phyloP scores from a whole-genome alignment of 2,113 vertebrate species.

The Erpornis zantholeuca region DNA sequence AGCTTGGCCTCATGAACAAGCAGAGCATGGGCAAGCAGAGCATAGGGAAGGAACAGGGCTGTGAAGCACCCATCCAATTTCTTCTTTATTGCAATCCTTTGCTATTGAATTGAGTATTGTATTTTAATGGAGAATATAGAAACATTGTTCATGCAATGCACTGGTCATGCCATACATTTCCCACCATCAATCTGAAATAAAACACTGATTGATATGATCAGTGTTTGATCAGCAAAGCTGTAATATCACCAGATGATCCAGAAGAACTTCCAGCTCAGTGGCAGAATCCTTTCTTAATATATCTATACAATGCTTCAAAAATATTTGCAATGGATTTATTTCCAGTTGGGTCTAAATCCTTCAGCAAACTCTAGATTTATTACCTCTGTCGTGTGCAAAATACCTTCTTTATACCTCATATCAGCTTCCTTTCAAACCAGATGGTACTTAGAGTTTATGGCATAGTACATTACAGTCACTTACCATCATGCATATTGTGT shows the following conservation, averaged over 20 bases:
- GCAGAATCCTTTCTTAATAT: neutral
- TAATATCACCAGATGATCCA: neutral
- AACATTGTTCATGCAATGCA: neutral
- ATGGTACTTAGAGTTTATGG: constrained; percentile 45
- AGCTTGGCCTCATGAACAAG: neutral
- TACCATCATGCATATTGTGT: neutral
- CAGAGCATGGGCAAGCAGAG: neutral
- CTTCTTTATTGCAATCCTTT: neutral
- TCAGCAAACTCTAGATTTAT: constrained; percentile 42
- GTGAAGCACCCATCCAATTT: neutral
- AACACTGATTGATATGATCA: neutral
- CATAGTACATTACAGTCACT: constrained; percentile 37
- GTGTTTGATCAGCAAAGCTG: neutral
- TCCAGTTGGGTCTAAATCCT: constrained; percentile 20
- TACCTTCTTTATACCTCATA: constrained; percentile 14
- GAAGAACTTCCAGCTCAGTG: neutral
- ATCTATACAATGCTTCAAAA: neutral
- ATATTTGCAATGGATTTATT: constrained; percentile 28
- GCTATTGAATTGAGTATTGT: neutral
- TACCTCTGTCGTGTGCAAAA: constrained; percentile 7
- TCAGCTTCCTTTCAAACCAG: constrained; percentile 36
- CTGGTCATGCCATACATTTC: neutral
- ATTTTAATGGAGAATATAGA: neutral
- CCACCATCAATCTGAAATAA: neutral
- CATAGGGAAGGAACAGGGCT: neutral